A percentile compares a stretch with the other conserved stretches of the same genome.
Conservation (phyloP, 2,113 vertebrate species). For the Barnardius zonarius region DNA sequence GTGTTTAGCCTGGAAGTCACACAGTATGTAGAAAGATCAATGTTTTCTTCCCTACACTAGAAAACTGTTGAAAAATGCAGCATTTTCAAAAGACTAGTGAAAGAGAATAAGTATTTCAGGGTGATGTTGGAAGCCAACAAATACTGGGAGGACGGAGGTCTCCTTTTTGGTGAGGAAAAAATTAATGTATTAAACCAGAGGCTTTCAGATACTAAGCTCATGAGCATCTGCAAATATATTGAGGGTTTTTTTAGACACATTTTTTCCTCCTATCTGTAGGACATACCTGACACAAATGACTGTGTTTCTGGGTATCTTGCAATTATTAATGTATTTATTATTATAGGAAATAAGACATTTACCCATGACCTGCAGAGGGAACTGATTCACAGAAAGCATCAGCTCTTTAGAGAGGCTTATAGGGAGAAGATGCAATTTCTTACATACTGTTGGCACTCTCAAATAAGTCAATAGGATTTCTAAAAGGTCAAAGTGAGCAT, state of each 20-base stretch:
- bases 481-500: neutral
- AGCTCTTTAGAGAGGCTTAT: neutral
- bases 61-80: neutral
- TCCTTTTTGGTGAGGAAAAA: neutral
- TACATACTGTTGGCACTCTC: neutral
- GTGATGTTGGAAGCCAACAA: neutral
- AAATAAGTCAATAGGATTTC: neutral
- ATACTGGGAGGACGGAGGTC: neutral
- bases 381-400: neutral
- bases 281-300: neutral
- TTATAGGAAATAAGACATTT: neutral
- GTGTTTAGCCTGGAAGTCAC: neutral
- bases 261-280: neutral
- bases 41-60: neutral
- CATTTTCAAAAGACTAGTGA: neutral
- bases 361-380: neutral
- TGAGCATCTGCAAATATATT: neutral
- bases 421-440: neutral
- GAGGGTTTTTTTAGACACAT: neutral
- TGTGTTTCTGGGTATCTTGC: neutral
- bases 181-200: neutral
- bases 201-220: neutral
- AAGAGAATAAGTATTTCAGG: neutral
- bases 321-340: neutral
- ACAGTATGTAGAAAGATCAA: neutral